Conservation (phyloP, 2,888 invertebrate genomes). For the Sarcophaga rosellei region DNA sequence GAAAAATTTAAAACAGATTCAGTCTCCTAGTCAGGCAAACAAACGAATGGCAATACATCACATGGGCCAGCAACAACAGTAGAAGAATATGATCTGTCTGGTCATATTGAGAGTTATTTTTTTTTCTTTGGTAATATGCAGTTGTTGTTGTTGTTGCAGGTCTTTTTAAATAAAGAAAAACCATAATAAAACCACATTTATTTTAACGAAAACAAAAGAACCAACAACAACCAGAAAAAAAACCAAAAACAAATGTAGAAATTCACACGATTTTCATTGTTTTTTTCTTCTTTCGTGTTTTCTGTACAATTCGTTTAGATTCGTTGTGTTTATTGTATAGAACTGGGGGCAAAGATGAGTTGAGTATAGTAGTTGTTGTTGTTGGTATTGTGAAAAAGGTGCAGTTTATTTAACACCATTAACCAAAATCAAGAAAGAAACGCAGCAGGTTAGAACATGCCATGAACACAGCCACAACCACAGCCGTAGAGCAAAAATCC, state of each 20-base stretch:
- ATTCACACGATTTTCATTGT: constrained; percentile 63
- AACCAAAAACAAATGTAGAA: constrained; percentile 43
- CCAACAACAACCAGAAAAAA: constrained; percentile 6
- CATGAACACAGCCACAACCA: background rate
- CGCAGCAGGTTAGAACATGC: constrained; percentile 53
- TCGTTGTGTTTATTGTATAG: background rate
- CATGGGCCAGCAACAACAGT: background rate
- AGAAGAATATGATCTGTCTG: background rate
- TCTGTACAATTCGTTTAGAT: too few species aligned
- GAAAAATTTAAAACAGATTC: constrained; percentile 35
- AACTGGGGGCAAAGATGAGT: background rate
- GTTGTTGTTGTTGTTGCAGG: background rate
- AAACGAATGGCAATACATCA: constrained; percentile 37
- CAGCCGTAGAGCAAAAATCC: background rate
- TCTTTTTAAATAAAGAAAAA: background rate
- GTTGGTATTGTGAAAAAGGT: constrained; percentile 36
- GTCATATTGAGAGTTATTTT: background rate
- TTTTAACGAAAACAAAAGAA: background rate
- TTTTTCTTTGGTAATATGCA: background rate
- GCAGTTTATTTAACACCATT: constrained; percentile 49
- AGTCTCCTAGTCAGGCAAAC: constrained; percentile 10
- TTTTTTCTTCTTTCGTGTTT: background rate
- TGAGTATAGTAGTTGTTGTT: background rate
- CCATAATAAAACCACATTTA: background rate
- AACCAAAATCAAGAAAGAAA: constrained; percentile 4